These are phyloP conservation scores for Microtus pennsylvanicus DNA, from an alignment of 2,113 vertebrate genomes.

Conservation along the genomic window DNA sequence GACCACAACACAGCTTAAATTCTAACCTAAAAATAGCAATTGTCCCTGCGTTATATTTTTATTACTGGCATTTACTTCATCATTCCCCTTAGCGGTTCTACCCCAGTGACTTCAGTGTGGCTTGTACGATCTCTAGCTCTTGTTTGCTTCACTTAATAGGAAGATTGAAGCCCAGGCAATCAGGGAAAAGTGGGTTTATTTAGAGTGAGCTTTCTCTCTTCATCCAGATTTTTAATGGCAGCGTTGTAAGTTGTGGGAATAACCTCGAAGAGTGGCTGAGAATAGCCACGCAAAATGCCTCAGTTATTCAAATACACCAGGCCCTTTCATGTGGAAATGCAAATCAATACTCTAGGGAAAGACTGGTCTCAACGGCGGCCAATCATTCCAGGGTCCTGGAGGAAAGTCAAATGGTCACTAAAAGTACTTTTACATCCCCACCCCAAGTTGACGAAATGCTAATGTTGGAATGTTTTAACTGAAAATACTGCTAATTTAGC, in stretches of 20 bases:
- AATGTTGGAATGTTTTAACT: slow-evolving; percentile 31
- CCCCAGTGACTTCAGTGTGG: slow-evolving; percentile 46
- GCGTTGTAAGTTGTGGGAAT: slow-evolving; percentile 21
- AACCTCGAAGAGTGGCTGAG: slow-evolving; percentile 36
- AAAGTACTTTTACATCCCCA: neutral
- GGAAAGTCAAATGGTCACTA: neutral
- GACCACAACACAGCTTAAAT: slow-evolving; percentile 30
- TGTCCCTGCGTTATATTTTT: slow-evolving; percentile 46
- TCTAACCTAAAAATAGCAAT: slow-evolving; percentile 52
- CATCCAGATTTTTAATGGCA: slow-evolving; percentile 60
- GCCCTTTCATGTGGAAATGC: slow-evolving; percentile 45
- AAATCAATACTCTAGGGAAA: neutral
- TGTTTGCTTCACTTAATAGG: slow-evolving; percentile 51
- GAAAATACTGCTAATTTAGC: neutral
- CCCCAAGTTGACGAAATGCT: neutral
- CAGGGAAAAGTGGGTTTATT: slow-evolving; percentile 49
- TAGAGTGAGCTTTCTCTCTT: slow-evolving; percentile 55
- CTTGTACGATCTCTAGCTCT: slow-evolving; percentile 9
- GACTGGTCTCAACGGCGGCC: neutral
- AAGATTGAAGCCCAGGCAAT: slow-evolving; percentile 13
- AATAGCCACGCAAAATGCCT: slow-evolving; percentile 8
- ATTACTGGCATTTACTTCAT: slow-evolving; percentile 54
- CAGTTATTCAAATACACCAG: neutral
- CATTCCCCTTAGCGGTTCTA: slow-evolving; percentile 52
- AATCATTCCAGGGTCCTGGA: neutral